Evolutionary conservation across 2,113 vertebrate species (phyloP), one percentile per base, ranked within the genome.

Genomic region (Glaucomys volans): DNA sequence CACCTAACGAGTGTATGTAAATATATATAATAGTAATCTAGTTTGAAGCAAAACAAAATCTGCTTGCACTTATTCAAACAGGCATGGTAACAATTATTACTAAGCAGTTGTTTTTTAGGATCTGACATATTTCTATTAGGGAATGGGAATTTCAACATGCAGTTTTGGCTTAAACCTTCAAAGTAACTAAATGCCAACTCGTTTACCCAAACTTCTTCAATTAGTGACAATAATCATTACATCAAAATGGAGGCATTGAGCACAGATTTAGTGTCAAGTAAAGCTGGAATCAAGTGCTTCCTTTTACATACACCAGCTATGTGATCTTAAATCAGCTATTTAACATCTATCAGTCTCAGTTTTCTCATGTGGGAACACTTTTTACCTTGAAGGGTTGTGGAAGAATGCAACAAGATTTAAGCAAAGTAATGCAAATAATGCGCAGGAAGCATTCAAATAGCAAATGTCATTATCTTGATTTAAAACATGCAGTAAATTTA

Each of bases 371-470:
- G 42, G 83, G 32, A 30, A 77, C 28, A 40, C 47, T 66, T 82
- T 92, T 64, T 30, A 20, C 22, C 74, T 87, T 59, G 9, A 52
- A 83, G 22, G 2, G 4, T 37, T 87, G n/a, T 80, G 47, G 6
- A n/a, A 87, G 22, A 42, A 84, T 90, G 37, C 81, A 96, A 95
- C 7, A 54, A 54, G 75, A 80, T 54, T 67, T 67, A 90, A 84
- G 74, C 35, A 52, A 52, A 84, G 35, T 83, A 66, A 66, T 94
- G 37, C n/a, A 71, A 37, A 9, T 57, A 64, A 50, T 42, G 26
- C 14, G 22, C 11, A 52, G 10, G 6, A 67, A 88, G 18, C 50
- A 69, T 83, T 37, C 42, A 72, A n/a, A 84, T 69, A 85, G 52
- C 80, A 67, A 52, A 57, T 69, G 20, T 7, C 69, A 24, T 57